A percentile compares a stretch with the other conserved stretches of the same genome.
phyloP scores from a whole-genome alignment of 2,113 vertebrate genomes.

The Mastomys coucha region DNA sequence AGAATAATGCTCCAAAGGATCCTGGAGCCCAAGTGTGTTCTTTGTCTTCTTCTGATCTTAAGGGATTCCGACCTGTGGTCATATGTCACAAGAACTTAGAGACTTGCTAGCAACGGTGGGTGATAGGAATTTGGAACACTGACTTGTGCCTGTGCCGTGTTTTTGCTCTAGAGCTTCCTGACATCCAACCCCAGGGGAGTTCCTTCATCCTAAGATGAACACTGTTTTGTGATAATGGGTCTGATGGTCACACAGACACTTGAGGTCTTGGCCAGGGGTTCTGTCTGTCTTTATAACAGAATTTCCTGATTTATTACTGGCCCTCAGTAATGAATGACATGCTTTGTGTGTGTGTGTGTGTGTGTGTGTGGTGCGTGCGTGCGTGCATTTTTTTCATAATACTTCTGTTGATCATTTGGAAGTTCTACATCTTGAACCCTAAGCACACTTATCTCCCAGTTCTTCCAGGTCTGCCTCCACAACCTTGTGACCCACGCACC shows the following conservation, averaged over 20 bases:
- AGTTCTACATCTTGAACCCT: neutral
- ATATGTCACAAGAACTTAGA: neutral
- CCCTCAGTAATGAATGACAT: too few species aligned
- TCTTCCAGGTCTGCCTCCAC: neutral
- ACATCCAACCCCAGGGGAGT: neutral
- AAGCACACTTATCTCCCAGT: neutral
- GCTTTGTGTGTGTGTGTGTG: neutral
- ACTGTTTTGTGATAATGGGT: neutral
- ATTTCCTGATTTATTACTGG: too few species aligned
- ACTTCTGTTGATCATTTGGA: neutral
- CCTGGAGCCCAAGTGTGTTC: neutral
- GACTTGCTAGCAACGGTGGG: neutral
- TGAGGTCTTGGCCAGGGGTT: neutral
- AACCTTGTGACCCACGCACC: neutral
- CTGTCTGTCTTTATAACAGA: neutral
- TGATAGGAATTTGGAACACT: neutral
- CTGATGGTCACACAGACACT: neutral
- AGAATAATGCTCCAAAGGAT: fast-evolving
- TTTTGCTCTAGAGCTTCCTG: neutral
- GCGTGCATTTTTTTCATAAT: neutral
- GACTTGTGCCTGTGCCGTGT: neutral
- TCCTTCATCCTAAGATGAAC: neutral
- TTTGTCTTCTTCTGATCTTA: neutral
- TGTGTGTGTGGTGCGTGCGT: neutral
- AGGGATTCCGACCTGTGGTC: neutral